phyloP scores from a whole-genome alignment of 2,888 invertebrate genomes.

The Sinotaia quadrata region DNA sequence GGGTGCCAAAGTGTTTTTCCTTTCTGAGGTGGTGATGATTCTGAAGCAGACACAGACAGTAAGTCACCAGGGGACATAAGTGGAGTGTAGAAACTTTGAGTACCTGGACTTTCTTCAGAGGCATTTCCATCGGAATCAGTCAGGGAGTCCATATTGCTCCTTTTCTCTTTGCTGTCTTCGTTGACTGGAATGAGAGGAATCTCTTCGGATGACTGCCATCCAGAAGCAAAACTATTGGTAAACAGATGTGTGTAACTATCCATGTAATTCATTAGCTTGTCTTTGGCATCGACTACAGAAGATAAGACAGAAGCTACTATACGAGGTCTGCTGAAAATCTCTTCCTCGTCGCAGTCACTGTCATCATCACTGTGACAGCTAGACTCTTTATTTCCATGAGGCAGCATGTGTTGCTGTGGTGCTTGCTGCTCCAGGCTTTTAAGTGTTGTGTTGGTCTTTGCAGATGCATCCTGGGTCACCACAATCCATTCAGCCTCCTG shows the following conservation, averaged over 20 bases:
- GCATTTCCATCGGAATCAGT: background rate
- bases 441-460: constrained; percentile 6
- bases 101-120: background rate
- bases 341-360: background rate
- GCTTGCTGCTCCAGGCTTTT: background rate
- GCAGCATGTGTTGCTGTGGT: background rate
- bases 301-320: background rate
- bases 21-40: no score
- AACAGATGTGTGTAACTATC: constrained; percentile 16
- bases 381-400: no score
- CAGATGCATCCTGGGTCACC: constrained; percentile 23
- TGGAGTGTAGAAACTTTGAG: constrained; percentile 21
- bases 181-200: background rate
- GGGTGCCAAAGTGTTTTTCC: no score
- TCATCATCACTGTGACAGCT: background rate
- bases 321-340: constrained; percentile 6
- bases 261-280: constrained; percentile 11
- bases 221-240: constrained; percentile 9
- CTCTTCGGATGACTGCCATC: background rate
- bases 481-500: constrained; percentile 34
- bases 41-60: no score
- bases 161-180: background rate
- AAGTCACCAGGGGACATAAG: constrained; percentile 14
- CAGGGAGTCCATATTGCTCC: background rate
- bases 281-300: constrained; percentile 8